Base-by-base conservation (phyloP, 2,888 invertebrate species). In the Stramonita haemastoma region DNA sequence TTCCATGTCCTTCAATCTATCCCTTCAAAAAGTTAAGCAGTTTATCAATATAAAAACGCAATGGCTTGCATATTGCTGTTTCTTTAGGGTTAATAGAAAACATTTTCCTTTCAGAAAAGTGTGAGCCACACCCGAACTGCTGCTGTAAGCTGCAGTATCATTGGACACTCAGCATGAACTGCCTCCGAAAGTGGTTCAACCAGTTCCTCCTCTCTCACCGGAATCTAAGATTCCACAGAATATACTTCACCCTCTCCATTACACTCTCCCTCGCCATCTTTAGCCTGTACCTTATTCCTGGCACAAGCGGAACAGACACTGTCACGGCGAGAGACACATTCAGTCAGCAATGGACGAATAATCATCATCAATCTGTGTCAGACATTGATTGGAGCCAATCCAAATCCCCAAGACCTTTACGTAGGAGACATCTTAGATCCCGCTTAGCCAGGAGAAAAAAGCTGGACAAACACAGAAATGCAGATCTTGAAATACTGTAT, bases 401-500 rank as follows among this genome's bases (percentile, higher is more conserved):
- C 11, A 22, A 46, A 32, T 26, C 26, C 0, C 26, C 84, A 11
- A 85, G 22, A 15, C 84, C 26, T 11, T 29, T n/a, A n/a, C 84
- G 84, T 17, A 84, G 60, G 86, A 32, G 60, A 22, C 60, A 86
- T 66, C 60, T 32, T 1, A 57, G 19, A 19, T 86, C 86, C 6
- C 86, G 60, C 22, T 6, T 57, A 60, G 60, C 57, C 56, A n/a
- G 57, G n/a, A 5, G 46, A 46, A 34, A 15, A 15, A 86, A 19
- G 46, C 32, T 66, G 4, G 86, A 86, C 15, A 34, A 29, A 13
- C 86, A 32, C 60, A 60, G 66, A 57, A 66, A 19, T 26, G n/a
- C 57, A 17, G 84, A 29, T 17, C 29, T 60, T 29, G 86, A 86
- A 57, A 86, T 29, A 66, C 86, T 86, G 57, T 26, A 84, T 29